phyloP scores from a whole-genome alignment of 2,888 invertebrate genomes.

The Rhagonycha lutea region DNA sequence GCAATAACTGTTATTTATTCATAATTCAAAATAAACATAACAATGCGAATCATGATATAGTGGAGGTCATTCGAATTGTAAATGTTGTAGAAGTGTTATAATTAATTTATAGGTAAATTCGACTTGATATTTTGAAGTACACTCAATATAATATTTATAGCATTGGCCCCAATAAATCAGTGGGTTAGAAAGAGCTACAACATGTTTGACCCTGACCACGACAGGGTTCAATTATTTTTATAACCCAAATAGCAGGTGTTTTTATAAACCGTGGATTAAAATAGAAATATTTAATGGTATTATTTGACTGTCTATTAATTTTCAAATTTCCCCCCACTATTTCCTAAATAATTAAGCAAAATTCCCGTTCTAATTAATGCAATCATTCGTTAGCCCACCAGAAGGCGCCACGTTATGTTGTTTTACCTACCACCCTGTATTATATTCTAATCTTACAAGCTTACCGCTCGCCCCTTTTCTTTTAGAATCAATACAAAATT shows the following conservation, averaged over 20 bases:
- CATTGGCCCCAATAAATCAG: background rate
- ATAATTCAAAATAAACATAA: background rate
- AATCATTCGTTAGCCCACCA: too few species aligned
- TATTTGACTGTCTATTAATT: too few species aligned
- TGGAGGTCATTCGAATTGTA: background rate
- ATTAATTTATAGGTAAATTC: background rate
- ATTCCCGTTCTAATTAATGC: too few species aligned
- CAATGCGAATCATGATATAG: background rate
- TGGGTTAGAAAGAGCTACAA: background rate
- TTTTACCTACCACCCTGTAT: too few species aligned
- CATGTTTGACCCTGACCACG: background rate
- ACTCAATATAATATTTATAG: background rate
- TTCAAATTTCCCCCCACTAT: too few species aligned
- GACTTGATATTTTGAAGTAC: background rate
- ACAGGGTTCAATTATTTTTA: background rate
- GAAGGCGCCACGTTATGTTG: too few species aligned
- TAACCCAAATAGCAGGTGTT: background rate
- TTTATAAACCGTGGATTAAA: background rate
- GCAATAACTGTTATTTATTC: conserved; percentile 3
- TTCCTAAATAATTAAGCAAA: too few species aligned
- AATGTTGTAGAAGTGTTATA: background rate
- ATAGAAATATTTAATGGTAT: background rate
- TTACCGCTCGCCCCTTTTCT: too few species aligned
- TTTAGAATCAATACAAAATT: too few species aligned
- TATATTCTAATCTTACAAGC: too few species aligned